Conservation (phyloP, 2,888 invertebrate genomes). For the Drosophila picticornis region DNA sequence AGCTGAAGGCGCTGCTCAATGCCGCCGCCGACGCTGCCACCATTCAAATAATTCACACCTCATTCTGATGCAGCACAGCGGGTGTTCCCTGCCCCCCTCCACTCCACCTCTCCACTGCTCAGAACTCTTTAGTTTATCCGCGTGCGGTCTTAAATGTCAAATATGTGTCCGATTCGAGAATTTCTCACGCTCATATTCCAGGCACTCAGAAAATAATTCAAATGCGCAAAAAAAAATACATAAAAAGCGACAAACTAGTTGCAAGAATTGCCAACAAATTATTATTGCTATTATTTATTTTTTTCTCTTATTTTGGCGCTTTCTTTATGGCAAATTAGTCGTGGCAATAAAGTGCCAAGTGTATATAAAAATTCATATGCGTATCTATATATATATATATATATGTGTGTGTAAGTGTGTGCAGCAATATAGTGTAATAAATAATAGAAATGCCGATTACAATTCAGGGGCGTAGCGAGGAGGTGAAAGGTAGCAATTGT, state of each 20-base stretch:
- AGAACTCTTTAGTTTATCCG: slow-evolving; percentile 7
- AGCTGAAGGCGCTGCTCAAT: slow-evolving; percentile 39
- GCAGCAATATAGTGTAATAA: slow-evolving; percentile 59
- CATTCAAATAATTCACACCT: slow-evolving; percentile 75
- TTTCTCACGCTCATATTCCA: slow-evolving; percentile 70
- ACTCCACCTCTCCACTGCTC: background rate
- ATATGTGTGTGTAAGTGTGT: slow-evolving; percentile 9
- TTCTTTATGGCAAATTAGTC: slow-evolving; percentile 76
- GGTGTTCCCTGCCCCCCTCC: slow-evolving; percentile 10
- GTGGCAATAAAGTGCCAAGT: slow-evolving; percentile 69
- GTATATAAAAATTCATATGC: slow-evolving; percentile 33
- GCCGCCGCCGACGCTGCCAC: slow-evolving; percentile 6
- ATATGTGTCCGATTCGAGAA: slow-evolving; percentile 49
- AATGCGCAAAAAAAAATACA: slow-evolving; percentile 6
- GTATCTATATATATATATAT: slow-evolving; percentile 21
- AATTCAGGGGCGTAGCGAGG: slow-evolving; percentile 1
- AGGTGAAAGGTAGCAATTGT: background rate
- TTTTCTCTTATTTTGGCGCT: slow-evolving; percentile 49
- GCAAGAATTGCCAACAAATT: slow-evolving; percentile 68
- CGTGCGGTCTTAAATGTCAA: slow-evolving; percentile 64
- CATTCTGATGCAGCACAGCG: slow-evolving; percentile 57
- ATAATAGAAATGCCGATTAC: slow-evolving; percentile 50
- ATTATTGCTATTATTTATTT: slow-evolving; percentile 38
- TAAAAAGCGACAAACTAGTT: slow-evolving; percentile 48
- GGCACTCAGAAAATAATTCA: slow-evolving; percentile 61